Percentiles rank a stretch among this genome's conserved stretches.
phyloP scores from a whole-genome alignment of 2,797 vertebrate species.

The Etheostoma perlongum region DNA sequence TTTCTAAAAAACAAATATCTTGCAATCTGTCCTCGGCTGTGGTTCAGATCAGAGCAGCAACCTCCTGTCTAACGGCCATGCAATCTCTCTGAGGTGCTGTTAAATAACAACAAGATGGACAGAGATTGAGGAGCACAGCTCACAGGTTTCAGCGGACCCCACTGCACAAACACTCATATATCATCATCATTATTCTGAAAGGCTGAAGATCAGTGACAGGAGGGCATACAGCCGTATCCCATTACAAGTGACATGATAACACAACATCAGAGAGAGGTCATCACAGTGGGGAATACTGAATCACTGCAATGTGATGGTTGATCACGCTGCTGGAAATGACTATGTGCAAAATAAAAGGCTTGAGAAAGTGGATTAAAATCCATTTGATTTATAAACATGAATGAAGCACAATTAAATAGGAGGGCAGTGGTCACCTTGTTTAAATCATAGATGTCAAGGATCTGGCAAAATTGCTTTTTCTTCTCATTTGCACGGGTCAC shows the following conservation, averaged over 20 bases:
- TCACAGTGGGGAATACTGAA: slow-evolving; percentile 23
- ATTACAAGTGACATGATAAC: slow-evolving; percentile 59
- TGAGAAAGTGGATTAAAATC: slow-evolving; percentile 8
- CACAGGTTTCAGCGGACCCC: slow-evolving; percentile 54
- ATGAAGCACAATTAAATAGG: slow-evolving; percentile 36
- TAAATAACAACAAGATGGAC: slow-evolving; percentile 66
- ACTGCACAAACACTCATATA: slow-evolving; percentile 57
- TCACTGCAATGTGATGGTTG: background rate
- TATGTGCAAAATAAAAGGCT: background rate
- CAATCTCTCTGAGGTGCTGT: slow-evolving; percentile 46
- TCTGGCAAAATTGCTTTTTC: slow-evolving; percentile 51
- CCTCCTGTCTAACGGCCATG: slow-evolving; percentile 26
- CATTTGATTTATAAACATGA: slow-evolving; percentile 31
- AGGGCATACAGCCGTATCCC: slow-evolving; percentile 52
- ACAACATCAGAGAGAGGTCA: slow-evolving; percentile 29
- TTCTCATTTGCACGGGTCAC: slow-evolving; percentile 61
- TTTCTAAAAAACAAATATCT: slow-evolving; percentile 24
- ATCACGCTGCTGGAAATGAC: background rate
- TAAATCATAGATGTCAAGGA: slow-evolving; percentile 46
- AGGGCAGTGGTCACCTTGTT: slow-evolving; percentile 41
- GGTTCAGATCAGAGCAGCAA: slow-evolving; percentile 22
- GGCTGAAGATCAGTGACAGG: slow-evolving; percentile 61
- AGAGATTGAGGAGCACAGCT: slow-evolving; percentile 63
- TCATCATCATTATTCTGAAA: slow-evolving; percentile 71
- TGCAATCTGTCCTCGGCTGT: slow-evolving; percentile 23